phyloP scores from a whole-genome alignment of 2,113 vertebrate species.

The Lophura nycthemera region DNA sequence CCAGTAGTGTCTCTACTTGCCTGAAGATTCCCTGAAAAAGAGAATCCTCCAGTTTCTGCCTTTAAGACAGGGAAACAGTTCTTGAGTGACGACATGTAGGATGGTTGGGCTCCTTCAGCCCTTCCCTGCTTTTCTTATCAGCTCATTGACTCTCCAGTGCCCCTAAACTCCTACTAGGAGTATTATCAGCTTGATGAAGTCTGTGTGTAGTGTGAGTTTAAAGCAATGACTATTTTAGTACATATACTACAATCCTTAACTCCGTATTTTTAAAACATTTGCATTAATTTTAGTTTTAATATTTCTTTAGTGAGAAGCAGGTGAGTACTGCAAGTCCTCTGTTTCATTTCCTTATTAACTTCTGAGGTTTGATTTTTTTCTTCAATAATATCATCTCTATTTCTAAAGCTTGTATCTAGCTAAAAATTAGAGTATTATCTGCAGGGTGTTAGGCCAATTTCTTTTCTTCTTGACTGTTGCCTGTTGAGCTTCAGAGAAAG shows the following conservation, averaged over 20 bases:
- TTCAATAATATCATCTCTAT: neutral
- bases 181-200: neutral
- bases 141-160: neutral
- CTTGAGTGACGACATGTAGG: fast-evolving
- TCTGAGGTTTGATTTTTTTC: neutral
- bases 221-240: neutral
- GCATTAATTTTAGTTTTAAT: neutral
- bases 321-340: neutral
- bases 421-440: neutral
- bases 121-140: neutral
- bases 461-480: neutral
- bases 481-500: neutral
- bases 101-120: neutral
- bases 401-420: neutral
- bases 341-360: neutral
- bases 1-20: neutral
- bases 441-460: neutral
- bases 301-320: neutral
- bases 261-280: conserved; percentile 5
- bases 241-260: neutral
- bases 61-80: neutral
- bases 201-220: neutral
- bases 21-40: neutral
- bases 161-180: neutral
- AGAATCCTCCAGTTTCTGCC: neutral